Evolutionary conservation across 92 coral and sea anemone species (phyloP).

Genomic region (Hydrozoanthus gracilis): DNA sequence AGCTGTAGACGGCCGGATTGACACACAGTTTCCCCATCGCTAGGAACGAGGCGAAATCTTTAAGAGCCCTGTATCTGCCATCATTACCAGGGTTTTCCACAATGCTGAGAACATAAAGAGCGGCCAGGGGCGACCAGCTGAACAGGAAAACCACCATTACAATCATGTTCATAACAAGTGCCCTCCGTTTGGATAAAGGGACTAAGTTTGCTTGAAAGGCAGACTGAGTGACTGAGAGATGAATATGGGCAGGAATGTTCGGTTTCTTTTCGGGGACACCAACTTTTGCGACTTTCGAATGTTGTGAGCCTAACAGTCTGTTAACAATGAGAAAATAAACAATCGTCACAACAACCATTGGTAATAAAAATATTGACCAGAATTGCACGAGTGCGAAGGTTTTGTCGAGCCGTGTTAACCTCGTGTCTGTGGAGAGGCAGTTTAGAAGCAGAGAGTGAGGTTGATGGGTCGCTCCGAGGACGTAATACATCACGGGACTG

Average conservation of each 20-base stretch:
- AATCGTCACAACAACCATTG: conserved; percentile 72
- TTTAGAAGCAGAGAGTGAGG: conserved; percentile 74
- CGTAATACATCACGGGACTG: conserved; percentile 89
- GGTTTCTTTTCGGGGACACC: conserved; percentile 58
- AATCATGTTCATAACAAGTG: conserved; percentile 95
- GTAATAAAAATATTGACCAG: conserved; percentile 79
- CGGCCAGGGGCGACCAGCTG: conserved; percentile 93
- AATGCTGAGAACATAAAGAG: conserved; percentile 73
- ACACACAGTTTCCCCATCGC: conserved; percentile 91
- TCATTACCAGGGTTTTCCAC: conserved; percentile 63
- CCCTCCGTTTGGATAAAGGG: conserved; percentile 93
- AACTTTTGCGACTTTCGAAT: conserved; percentile 50
- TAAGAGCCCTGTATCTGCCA: conserved; percentile 66
- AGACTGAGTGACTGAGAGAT: conserved; percentile 73
- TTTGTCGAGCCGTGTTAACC: conserved; percentile 76
- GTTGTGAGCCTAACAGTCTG: conserved; percentile 77
- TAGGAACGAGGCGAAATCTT: conserved; percentile 81
- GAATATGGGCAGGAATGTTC: conserved; percentile 66
- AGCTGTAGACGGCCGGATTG: conserved; percentile 94
- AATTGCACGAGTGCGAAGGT: conserved; percentile 83
- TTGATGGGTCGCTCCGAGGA: conserved; percentile 85
- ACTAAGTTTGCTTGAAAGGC: conserved; percentile 83
- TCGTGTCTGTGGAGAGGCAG: conserved; percentile 57
- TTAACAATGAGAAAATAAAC: conserved; percentile 77
- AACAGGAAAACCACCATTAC: conserved; percentile 91